Evolutionary conservation across 2,113 vertebrate genomes (phyloP).

Genomic region (human): GRCh38 chr11:15005001-15005500

Average conservation of each 20-base stretch:
- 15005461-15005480: neutral
- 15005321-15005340: neutral
- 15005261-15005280: neutral
- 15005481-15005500: neutral
- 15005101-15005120: neutral
- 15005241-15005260: neutral
- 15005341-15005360: neutral
- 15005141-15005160: neutral
- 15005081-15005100: neutral
- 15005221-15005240: neutral
- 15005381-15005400: neutral
- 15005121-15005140: neutral
- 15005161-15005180: neutral
- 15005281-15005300: neutral
- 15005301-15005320: neutral
- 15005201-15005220: neutral
- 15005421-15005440: neutral
- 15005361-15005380: neutral
- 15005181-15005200: neutral
- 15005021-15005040: neutral
- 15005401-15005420: neutral
- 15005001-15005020: neutral
- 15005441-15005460: neutral
- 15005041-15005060: neutral
- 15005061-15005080: neutral